phyloP scores from a whole-genome alignment of 1,140 invertebrate genomes.

The Drusus annulatus region DNA sequence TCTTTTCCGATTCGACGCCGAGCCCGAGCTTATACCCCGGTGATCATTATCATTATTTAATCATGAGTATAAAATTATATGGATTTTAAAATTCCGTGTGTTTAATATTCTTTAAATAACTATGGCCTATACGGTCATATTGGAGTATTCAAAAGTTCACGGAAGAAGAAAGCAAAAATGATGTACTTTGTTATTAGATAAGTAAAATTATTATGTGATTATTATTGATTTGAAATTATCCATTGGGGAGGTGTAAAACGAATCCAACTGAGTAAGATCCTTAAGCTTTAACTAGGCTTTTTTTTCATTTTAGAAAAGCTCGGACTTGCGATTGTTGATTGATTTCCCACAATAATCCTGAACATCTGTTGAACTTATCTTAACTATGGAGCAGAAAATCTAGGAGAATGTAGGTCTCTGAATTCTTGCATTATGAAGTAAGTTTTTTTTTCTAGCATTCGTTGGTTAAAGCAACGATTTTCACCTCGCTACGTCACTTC shows the following conservation, averaged over 20 bases:
- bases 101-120: background rate
- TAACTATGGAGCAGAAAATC: too few species aligned
- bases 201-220: background rate
- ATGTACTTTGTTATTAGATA: background rate
- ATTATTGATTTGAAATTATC: background rate
- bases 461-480: too few species aligned
- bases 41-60: slow-evolving; percentile 35
- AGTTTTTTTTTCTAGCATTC: too few species aligned
- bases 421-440: too few species aligned
- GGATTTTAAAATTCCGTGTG: too few species aligned
- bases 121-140: background rate
- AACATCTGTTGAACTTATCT: too few species aligned
- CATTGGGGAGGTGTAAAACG: background rate
- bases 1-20: slow-evolving; percentile 21
- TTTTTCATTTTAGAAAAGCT: too few species aligned
- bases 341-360: too few species aligned
- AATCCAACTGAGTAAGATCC: background rate
- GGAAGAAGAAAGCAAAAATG: background rate
- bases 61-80: slow-evolving; percentile 17
- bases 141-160: background rate
- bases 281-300: too few species aligned
- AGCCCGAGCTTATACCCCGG: background rate
- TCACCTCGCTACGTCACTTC: too few species aligned
- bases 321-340: too few species aligned
- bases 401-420: too few species aligned